Base-by-base conservation (phyloP, 1,140 invertebrate genomes). In the Drosophila biarmipes region DNA sequence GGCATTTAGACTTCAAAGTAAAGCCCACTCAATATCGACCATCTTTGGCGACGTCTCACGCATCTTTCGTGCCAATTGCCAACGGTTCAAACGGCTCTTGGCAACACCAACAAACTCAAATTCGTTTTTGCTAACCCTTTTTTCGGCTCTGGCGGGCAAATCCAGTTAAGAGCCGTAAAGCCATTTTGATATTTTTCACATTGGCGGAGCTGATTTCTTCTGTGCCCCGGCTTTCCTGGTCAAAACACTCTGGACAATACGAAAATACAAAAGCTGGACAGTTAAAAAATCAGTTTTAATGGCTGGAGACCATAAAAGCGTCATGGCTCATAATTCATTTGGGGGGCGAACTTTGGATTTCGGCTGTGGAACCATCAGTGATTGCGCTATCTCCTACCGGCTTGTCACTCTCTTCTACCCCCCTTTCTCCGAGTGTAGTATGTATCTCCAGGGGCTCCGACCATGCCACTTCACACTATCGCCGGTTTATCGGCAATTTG, bases 261-360 rank as follows among this genome's bases (percentile, higher is more conserved):
- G 68, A 68, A 55, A 42, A 43, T 42, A 37, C 64, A 69, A 69
- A 55, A 37, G 21, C 68, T 62, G 68, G 55, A 86, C 78, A 85
- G 86, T 86, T 67, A 58, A 86, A 68, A 86, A 87, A 87, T 86
- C 69, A 54, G 82, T 82, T 82, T 78, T 86, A 87, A 87, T 86
- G 71, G 69, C 74, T 73, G 24, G 42, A 71, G 59, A 78, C 78
- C 75, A 87, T 86, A 81, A 86, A 86, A 66, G 78, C 82, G 75
- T 79, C 79, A 89, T 82, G 82, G 84, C 57, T 75, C 84, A 86
- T 86, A 86, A 86, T 82, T 86, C 82, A 82, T 76, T 76, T 77
- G 57, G 56, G 49, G 37, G 45, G 64, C 54, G 66, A 67, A 67
- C 63, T 64, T 64, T 67, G 63, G 49, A 73, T 56, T 61, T 72